Base-by-base conservation (phyloP, 2,797 vertebrate species). In the Delichon dasypus region DNA sequence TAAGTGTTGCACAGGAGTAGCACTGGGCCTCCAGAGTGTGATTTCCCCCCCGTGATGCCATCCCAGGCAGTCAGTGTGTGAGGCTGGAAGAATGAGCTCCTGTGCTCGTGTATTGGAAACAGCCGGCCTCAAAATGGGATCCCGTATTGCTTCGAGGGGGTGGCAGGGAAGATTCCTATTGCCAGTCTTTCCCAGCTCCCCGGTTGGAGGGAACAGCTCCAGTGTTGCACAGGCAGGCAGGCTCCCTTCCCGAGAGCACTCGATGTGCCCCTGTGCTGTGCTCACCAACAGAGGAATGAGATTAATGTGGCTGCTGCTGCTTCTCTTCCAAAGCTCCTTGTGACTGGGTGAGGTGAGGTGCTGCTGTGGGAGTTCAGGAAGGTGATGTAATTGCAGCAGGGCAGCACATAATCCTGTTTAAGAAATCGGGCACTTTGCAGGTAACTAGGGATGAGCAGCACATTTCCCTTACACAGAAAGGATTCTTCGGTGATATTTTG, bases 1-100 rank as follows among this genome's bases (percentile, higher is more conserved):
- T 98, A 92, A 98, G 98, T 98, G 25, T 51, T 45, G 70, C 2
- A 2, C 38, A 23, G 65, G 65, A 38, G 77, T 40, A 78, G 78
- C 61, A 22, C 66, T 15, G 64, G n/a, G 45, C 30, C 40, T 66
- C 44, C 73, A 4, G 21, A 67, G 16, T 11, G 53, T 34, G 5
- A 1, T 18, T 74, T 11, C 16, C 38, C 34, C 54, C 38, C 23
- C 30, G 30, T 15, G 26, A 53, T 9, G 79, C 73, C 66, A 2
- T 60, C 86, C 29, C 27, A 13, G 62, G 58, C 47, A 53, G 38
- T 16, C 51, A 13, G 45, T 0, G 6, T 40, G 40, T 1, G 9
- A 76, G 84, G 62, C 8, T 34, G 75, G 60, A 58, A 40, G 55
- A 73, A 11, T 2, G 30, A 47, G 22, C 13, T 54, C 25, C 27